A percentile compares a stretch with the other conserved stretches of the same genome.
These are phyloP conservation scores for Lagocephalus sceleratus DNA, from an alignment of 2,797 vertebrate species.

Conservation along the genomic window DNA sequence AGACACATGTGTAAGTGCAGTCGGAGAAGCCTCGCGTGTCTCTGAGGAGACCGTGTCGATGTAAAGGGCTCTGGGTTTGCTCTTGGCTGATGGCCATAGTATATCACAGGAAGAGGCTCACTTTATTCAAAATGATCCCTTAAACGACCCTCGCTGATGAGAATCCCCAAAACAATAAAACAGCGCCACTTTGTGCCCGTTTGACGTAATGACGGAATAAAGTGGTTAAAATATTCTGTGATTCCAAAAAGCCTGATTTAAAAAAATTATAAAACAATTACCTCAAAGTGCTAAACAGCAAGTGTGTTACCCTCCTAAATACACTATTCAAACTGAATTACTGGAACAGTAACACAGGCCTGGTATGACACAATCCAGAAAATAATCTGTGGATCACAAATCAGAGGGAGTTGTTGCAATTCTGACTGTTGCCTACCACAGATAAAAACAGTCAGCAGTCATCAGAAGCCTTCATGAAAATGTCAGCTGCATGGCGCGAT, in stretches of 20 bases:
- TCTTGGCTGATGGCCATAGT: slow-evolving; percentile 29
- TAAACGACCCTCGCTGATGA: too few relatives aligned
- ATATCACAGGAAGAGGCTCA: slow-evolving; percentile 8
- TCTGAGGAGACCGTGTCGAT: slow-evolving; percentile 9
- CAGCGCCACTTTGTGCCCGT: too few relatives aligned
- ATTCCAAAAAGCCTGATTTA: slow-evolving; percentile 3
- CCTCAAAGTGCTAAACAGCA: slow-evolving; percentile 14
- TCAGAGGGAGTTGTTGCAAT: slow-evolving; percentile 19
- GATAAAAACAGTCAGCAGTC: slow-evolving; percentile 47
- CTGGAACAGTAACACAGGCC: slow-evolving; percentile 6
- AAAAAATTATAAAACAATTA: slow-evolving; percentile 1
- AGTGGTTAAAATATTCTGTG: slow-evolving; percentile 24
- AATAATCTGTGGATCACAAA: slow-evolving; percentile 18
- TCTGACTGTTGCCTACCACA: slow-evolving; percentile 23
- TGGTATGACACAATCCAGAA: slow-evolving; percentile 16
- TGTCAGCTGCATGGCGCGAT: background rate
- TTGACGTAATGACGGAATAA: slow-evolving; percentile 5
- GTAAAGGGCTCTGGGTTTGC: slow-evolving; percentile 21
- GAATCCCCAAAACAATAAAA: too few relatives aligned
- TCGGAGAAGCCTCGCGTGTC: slow-evolving; percentile 4
- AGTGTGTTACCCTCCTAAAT: slow-evolving; percentile 11
- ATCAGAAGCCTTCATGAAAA: slow-evolving; percentile 33
- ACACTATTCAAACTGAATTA: slow-evolving; percentile 11
- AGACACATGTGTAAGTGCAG: slow-evolving; percentile 16
- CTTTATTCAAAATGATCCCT: background rate